phyloP scores from a whole-genome alignment of 2,113 vertebrate species.

The Chaetodon auriga region DNA sequence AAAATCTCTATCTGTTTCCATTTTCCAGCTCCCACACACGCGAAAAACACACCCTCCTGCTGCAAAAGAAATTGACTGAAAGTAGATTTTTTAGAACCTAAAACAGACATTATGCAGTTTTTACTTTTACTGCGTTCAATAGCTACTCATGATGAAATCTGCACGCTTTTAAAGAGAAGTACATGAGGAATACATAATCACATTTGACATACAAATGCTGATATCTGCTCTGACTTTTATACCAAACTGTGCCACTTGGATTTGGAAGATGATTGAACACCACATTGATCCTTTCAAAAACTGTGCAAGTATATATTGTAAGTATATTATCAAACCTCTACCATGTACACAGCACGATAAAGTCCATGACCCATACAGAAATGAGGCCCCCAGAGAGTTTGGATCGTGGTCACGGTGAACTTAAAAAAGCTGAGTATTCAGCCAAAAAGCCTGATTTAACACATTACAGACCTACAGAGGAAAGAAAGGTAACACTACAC shows the following conservation, averaged over 20 bases:
- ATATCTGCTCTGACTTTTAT: background rate
- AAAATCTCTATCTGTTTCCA: slow-evolving; percentile 37
- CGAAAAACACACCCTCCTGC: slow-evolving; percentile 3
- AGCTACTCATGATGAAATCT: background rate
- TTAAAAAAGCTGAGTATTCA: background rate
- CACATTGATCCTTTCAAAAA: background rate
- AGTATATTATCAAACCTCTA: no score
- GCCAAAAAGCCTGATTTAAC: slow-evolving; percentile 1
- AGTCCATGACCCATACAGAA: background rate
- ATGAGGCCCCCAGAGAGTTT: background rate
- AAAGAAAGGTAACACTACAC: background rate
- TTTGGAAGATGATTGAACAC: background rate
- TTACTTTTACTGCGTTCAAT: background rate
- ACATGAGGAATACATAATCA: background rate
- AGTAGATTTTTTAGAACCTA: background rate
- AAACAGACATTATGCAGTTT: background rate
- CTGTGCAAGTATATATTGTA: background rate
- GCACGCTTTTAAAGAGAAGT: background rate
- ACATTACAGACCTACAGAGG: background rate
- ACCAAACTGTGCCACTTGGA: background rate
- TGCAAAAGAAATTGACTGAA: background rate
- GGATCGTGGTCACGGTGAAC: background rate
- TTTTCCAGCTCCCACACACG: background rate
- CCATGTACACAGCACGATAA: background rate
- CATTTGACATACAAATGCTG: background rate